A percentile compares a stretch with the other conserved stretches of the same genome.
phyloP scores from a whole-genome alignment of 2,113 vertebrate genomes.

The Hystrix brachyura region DNA sequence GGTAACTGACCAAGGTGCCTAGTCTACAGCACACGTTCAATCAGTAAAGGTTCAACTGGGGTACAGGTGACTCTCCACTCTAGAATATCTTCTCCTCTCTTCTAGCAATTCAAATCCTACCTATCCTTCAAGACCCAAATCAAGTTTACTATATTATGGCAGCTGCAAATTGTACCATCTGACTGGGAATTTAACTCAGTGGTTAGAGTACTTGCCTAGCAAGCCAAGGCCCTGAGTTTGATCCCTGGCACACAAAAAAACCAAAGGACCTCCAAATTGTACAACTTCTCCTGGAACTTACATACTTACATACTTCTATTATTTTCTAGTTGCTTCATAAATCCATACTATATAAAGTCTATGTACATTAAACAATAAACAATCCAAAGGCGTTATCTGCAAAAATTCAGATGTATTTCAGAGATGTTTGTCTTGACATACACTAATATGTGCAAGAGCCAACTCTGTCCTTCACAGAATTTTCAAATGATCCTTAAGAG shows the following conservation, averaged over 20 bases:
- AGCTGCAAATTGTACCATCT: neutral
- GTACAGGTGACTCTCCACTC: neutral
- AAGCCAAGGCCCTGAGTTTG: too few relatives aligned
- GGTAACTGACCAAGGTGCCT: neutral
- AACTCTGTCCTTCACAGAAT: neutral
- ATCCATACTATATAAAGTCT: neutral
- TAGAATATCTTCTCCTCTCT: neutral
- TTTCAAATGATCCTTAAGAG: neutral
- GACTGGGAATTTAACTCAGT: neutral
- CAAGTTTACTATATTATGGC: neutral
- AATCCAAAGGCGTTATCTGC: neutral
- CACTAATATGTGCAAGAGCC: neutral
- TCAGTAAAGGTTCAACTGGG: neutral
- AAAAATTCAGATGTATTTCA: slow-evolving; percentile 20
- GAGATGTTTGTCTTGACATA: neutral
- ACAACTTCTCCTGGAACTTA: neutral
- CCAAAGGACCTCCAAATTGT: too few relatives aligned
- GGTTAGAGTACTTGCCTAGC: too few relatives aligned
- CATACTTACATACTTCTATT: neutral
- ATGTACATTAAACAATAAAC: neutral
- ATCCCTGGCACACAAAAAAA: too few relatives aligned
- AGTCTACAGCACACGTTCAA: neutral
- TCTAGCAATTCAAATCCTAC: neutral
- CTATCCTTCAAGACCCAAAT: neutral
- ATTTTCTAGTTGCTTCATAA: neutral